phyloP scores from a whole-genome alignment of 2,797 vertebrate genomes.

The Choloepus didactylus region DNA sequence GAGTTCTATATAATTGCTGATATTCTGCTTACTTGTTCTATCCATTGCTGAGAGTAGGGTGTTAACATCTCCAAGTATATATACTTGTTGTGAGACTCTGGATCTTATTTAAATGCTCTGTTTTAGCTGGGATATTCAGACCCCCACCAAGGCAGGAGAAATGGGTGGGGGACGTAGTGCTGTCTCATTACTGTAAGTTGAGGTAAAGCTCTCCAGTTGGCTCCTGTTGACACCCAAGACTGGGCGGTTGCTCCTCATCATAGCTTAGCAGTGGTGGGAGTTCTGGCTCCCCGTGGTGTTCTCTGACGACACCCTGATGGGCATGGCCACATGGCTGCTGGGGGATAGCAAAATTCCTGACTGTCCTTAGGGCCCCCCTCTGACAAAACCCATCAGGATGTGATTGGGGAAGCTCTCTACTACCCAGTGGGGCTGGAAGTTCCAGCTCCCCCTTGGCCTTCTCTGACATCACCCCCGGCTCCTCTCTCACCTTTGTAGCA shows the following conservation, averaged over 20 bases:
- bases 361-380: fast-evolving
- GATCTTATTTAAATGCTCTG: background rate
- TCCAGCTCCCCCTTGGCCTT: background rate
- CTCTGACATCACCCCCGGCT: background rate
- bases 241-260: background rate
- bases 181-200: background rate
- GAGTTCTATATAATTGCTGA: too few species aligned
- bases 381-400: too few species aligned
- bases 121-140: background rate
- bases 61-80: too few species aligned
- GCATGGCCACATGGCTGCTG: background rate
- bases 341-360: background rate
- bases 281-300: background rate
- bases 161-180: too few species aligned
- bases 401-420: too few species aligned
- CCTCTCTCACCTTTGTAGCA: too few species aligned
- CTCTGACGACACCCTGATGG: background rate
- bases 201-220: background rate
- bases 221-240: background rate
- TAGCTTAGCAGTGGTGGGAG: fast-evolving
- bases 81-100: background rate
- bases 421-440: background rate
- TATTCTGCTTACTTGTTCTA: too few species aligned
- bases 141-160: background rate
- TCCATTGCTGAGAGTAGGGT: too few species aligned